Evolutionary conservation across 2,797 vertebrate genomes (phyloP).

Genomic region (Nannoperca australis): DNA sequence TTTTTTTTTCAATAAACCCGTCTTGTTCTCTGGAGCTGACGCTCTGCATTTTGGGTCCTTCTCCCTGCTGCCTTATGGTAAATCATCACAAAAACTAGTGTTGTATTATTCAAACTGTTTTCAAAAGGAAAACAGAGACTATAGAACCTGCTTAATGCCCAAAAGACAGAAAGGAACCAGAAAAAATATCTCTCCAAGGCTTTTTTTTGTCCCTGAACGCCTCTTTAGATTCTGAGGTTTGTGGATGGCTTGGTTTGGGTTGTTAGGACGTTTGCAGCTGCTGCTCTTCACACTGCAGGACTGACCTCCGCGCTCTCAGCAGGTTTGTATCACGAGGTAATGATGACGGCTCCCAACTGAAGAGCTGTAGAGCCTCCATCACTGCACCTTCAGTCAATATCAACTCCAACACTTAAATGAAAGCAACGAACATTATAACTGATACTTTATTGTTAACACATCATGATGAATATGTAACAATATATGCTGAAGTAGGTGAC

Average conservation of each 20-base stretch:
- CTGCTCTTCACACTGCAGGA: background rate
- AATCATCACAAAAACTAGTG: too few relatives aligned
- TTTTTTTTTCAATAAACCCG: too few relatives aligned
- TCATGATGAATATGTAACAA: background rate
- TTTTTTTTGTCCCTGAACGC: constrained; percentile 5
- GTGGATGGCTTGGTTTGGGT: background rate
- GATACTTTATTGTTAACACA: too few relatives aligned
- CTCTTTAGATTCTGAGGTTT: background rate
- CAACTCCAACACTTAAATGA: too few relatives aligned
- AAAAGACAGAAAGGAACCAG: background rate
- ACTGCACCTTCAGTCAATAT: background rate
- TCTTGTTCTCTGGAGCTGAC: too few relatives aligned
- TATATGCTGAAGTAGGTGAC: background rate
- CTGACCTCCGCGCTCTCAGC: background rate
- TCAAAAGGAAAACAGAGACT: background rate
- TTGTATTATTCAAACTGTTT: too few relatives aligned
- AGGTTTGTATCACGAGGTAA: background rate
- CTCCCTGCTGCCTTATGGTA: too few relatives aligned
- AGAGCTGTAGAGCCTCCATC: background rate
- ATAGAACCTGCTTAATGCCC: background rate
- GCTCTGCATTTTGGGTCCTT: too few relatives aligned
- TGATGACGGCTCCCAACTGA: background rate
- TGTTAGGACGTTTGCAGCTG: background rate
- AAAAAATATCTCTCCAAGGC: constrained; percentile 1
- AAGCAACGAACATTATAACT: too few relatives aligned